Conservation (phyloP, 2,888 invertebrate species). For the Drosophila falleni region DNA sequence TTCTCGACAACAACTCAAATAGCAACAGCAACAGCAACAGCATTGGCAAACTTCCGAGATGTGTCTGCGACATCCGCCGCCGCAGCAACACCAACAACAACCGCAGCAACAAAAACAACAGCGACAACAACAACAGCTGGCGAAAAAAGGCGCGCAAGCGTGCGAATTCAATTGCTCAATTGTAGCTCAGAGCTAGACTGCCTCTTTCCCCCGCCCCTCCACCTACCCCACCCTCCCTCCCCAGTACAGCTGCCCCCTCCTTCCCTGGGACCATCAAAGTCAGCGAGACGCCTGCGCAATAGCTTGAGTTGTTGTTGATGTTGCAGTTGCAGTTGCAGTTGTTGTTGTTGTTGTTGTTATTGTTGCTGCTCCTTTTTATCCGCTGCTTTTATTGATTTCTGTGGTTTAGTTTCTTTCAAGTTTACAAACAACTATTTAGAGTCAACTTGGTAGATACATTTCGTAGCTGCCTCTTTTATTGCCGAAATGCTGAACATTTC, state of each 20-base stretch:
- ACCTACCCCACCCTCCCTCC: too few species aligned
- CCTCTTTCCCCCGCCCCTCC: background rate
- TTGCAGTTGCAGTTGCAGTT: conserved; percentile 44
- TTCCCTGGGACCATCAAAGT: conserved; percentile 15
- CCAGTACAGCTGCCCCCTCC: conserved; percentile 11
- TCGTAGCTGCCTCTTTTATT: conserved; percentile 35
- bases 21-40: conserved; percentile 37
- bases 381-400: conserved; percentile 75
- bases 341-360: conserved; percentile 35
- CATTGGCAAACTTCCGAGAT: conserved; percentile 73
- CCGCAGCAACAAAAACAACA: conserved; percentile 35
- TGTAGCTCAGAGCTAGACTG: conserved; percentile 48
- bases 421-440: conserved; percentile 53
- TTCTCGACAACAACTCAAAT: conserved; percentile 43
- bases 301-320: conserved; percentile 30
- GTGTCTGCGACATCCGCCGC: conserved; percentile 76
- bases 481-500: conserved; percentile 51
- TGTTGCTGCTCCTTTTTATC: conserved; percentile 69
- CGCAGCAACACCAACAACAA: conserved; percentile 41
- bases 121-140: conserved; percentile 40
- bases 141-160: conserved; percentile 78
- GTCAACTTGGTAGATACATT: conserved; percentile 24
- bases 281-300: conserved; percentile 73
- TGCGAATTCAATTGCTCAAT: conserved; percentile 82
- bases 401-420: conserved; percentile 68